Conservation (phyloP, 2,113 vertebrate species). For the Burhinus bistriatus region DNA sequence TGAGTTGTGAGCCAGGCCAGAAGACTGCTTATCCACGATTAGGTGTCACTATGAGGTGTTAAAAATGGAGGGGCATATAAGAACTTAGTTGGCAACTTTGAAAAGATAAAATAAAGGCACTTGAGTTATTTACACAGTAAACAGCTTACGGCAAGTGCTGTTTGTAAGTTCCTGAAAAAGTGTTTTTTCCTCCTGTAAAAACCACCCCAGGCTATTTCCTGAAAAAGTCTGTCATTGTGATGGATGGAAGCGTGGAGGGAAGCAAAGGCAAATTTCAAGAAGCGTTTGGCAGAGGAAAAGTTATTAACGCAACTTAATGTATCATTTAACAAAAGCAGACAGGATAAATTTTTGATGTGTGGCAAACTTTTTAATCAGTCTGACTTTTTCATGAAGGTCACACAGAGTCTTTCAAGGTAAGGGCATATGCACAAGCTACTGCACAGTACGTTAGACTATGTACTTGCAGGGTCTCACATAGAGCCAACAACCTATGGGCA, state of each 20-base stretch:
- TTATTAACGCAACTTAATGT: not conserved
- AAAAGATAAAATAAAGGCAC: not conserved
- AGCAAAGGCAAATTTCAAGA: not conserved
- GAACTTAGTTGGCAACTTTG: not conserved
- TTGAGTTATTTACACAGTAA: not conserved
- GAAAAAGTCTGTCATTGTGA: not conserved
- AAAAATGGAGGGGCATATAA: not conserved
- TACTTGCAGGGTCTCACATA: not conserved
- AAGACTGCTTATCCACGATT: not conserved
- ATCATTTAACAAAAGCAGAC: not conserved
- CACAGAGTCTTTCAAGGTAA: not conserved
- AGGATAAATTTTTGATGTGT: not conserved
- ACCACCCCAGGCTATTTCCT: not conserved
- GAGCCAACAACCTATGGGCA: not conserved
- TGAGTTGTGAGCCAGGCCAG: slow-evolving; percentile 18
- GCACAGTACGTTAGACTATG: not conserved
- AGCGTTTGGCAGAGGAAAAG: not conserved
- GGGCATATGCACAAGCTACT: not conserved
- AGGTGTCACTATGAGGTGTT: not conserved
- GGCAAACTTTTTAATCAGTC: not conserved
- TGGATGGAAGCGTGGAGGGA: not conserved
- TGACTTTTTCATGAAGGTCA: not conserved
- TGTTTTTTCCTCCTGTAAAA: not conserved
- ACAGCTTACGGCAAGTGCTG: not conserved
- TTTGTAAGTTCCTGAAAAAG: not conserved